Evolutionary conservation across 2,113 vertebrate species (phyloP).

Genomic region (Phylloscopus trochiloides): DNA sequence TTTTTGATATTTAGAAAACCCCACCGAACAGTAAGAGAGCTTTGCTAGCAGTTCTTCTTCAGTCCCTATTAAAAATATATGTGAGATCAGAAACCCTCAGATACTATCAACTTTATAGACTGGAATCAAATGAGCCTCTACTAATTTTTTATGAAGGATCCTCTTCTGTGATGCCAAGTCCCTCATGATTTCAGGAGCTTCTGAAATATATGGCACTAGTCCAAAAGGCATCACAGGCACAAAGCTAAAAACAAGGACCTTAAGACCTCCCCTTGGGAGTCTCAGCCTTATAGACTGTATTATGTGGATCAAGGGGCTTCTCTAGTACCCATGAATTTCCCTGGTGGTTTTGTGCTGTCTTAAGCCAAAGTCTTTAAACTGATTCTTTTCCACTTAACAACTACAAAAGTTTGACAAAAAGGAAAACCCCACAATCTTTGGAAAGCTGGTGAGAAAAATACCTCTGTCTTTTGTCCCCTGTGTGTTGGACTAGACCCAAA

Average conservation of each 20-base stretch:
- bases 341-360: not conserved
- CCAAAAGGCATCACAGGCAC: not conserved
- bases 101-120: not conserved
- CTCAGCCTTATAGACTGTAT: not conserved
- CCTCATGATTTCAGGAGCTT: not conserved
- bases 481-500: not conserved
- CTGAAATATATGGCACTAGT: not conserved
- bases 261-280: not conserved
- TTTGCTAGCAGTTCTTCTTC: not conserved
- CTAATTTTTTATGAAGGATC: slow-evolving; percentile 5
- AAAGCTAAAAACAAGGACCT: slow-evolving; percentile 19
- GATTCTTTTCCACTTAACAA: not conserved
- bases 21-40: not conserved
- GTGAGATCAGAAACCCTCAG: not conserved
- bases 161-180: not conserved
- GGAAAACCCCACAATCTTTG: not conserved
- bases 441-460: not conserved
- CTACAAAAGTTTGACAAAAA: not conserved
- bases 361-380: not conserved
- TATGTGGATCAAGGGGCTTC: not conserved
- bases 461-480: not conserved
- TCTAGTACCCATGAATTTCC: not conserved
- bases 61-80: not conserved
- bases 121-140: not conserved
- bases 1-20: not conserved